These are phyloP conservation scores for Trialeurodes vaporariorum DNA, from an alignment of 1,140 invertebrate genomes.

Conservation along the genomic window DNA sequence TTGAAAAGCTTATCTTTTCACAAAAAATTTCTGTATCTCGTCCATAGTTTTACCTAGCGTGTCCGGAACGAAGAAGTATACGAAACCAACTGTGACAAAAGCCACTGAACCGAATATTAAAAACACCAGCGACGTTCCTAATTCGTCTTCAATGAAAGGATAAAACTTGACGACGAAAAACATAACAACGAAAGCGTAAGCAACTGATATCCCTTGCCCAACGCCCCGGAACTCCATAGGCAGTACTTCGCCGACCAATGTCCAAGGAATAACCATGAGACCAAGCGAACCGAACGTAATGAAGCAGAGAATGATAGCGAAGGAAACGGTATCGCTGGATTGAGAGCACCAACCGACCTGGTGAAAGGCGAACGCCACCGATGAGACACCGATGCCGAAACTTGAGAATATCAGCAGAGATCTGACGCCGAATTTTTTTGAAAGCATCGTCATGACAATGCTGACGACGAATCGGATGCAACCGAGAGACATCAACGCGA, in stretches of 20 bases:
- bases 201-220: constrained; percentile 42
- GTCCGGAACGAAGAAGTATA: constrained; percentile 54
- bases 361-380: background rate
- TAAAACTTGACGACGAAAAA: constrained; percentile 53
- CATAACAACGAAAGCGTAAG: constrained; percentile 47
- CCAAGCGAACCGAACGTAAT: constrained; percentile 42
- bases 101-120: constrained; percentile 51
- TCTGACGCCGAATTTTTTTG: constrained; percentile 42
- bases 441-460: constrained; percentile 36
- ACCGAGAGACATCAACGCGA: constrained; percentile 39
- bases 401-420: constrained; percentile 39
- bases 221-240: constrained; percentile 36
- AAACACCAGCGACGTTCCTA: constrained; percentile 38
- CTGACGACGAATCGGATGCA: constrained; percentile 41
- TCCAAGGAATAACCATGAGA: constrained; percentile 48
- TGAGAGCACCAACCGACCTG: background rate
- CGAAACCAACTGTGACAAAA: constrained; percentile 41
- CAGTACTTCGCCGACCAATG: constrained; percentile 39
- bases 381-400: constrained; percentile 31
- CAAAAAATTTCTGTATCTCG: constrained; percentile 39
- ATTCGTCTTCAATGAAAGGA: constrained; percentile 36
- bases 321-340: constrained; percentile 26
- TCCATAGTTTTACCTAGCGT: constrained; percentile 52
- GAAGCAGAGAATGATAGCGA: constrained; percentile 38
- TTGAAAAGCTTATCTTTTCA: background rate